Evolutionary conservation across 2,113 vertebrate genomes (phyloP).

Genomic region (Lipotes vexillifer): DNA sequence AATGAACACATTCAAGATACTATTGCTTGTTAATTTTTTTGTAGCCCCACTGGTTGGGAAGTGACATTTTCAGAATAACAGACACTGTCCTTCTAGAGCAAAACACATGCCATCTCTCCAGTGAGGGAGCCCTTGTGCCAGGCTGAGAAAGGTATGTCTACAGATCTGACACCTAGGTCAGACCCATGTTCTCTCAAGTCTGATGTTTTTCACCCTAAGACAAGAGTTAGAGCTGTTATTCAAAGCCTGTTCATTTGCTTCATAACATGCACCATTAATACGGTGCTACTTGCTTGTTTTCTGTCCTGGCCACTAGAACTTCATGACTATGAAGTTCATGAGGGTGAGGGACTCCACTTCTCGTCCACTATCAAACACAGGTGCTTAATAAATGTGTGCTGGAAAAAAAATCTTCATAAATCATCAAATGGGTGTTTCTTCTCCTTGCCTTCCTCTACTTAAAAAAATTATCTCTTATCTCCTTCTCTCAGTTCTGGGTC

Average conservation of each 20-base stretch:
- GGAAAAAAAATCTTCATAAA: neutral
- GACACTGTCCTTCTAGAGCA: neutral
- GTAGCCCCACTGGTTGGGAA: neutral
- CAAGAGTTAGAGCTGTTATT: neutral
- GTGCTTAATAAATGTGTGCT: neutral
- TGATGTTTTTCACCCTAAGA: neutral
- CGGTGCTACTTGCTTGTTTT: neutral
- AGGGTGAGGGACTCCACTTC: neutral
- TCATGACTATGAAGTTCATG: neutral
- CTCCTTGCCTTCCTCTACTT: neutral
- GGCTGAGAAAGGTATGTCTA: neutral
- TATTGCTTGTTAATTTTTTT: neutral
- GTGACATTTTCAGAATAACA: neutral
- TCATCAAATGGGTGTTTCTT: neutral
- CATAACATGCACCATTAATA: neutral
- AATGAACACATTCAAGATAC: neutral
- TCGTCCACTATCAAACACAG: neutral
- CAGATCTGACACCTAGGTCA: neutral
- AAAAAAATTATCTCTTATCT: neutral
- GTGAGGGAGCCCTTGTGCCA: accelerated
- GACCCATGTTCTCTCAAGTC: neutral
- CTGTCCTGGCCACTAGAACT: neutral
- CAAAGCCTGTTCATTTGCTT: neutral
- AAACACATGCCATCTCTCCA: neutral
- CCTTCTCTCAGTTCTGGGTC: neutral